A percentile compares a stretch with the other conserved stretches of the same genome.
These are phyloP conservation scores for Kryphioiulus occultus DNA, from an alignment of 2,888 invertebrate genomes.

Conservation along the genomic window DNA sequence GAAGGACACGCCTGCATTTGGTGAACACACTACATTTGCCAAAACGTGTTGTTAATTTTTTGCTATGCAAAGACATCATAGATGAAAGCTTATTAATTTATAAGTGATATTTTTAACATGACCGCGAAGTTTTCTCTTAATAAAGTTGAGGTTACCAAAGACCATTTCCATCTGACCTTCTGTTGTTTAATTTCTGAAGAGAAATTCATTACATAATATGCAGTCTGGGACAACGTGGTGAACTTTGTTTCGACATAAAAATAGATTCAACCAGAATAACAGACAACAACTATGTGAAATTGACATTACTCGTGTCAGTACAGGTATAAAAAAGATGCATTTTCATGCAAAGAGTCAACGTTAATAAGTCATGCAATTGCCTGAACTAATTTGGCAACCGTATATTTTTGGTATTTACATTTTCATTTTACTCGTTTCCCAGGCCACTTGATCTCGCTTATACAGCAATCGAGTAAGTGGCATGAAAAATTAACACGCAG, in stretches of 20 bases:
- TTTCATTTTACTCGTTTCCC: too few relatives aligned
- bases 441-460: too few relatives aligned
- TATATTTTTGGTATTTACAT: too few relatives aligned
- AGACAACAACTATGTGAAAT: background rate
- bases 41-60: background rate
- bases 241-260: conserved; percentile 22
- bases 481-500: too few relatives aligned
- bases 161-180: too few relatives aligned
- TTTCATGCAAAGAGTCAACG: background rate
- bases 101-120: background rate
- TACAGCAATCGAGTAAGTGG: too few relatives aligned
- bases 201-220: background rate
- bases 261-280: conserved; percentile 1
- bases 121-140: background rate
- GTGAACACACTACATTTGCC: conserved; percentile 39
- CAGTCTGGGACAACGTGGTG: background rate
- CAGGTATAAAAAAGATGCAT: background rate
- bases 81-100: background rate
- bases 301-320: background rate
- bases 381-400: too few relatives aligned
- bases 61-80: conserved; percentile 46
- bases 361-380: background rate
- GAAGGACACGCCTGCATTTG: background rate
- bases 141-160: background rate
- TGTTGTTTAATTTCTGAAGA: background rate